Evolutionary conservation across 1,140 invertebrate genomes (phyloP).

Genomic region (Drosophila suzukii): DNA sequence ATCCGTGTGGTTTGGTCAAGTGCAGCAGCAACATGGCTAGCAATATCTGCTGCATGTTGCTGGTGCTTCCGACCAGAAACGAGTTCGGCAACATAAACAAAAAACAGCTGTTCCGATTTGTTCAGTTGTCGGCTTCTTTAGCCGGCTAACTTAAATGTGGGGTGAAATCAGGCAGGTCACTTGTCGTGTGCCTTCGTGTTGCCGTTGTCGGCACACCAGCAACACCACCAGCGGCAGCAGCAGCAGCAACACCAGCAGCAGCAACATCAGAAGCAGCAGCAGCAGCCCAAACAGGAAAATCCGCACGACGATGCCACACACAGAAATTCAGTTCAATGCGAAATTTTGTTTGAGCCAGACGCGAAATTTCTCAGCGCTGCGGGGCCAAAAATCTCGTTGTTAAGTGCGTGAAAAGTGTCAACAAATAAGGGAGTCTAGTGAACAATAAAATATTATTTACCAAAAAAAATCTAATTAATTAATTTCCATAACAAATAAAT

Average conservation of each 20-base stretch:
- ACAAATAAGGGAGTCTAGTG: constrained; percentile 18
- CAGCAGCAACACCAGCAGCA: constrained; percentile 26
- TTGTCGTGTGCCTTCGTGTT: constrained; percentile 43
- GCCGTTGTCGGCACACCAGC: constrained; percentile 35
- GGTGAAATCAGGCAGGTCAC: constrained; percentile 67
- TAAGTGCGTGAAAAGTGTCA: constrained; percentile 43
- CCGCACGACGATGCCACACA: constrained; percentile 70
- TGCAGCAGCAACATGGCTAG: constrained; percentile 22
- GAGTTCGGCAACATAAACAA: constrained; percentile 77
- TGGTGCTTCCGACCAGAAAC: constrained; percentile 39
- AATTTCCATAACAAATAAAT: neutral
- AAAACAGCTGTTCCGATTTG: constrained; percentile 65
- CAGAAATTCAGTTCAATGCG: constrained; percentile 77
- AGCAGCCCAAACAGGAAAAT: constrained; percentile 77
- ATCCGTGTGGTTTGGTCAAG: constrained; percentile 42
- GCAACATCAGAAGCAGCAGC: constrained; percentile 31
- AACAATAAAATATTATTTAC: neutral
- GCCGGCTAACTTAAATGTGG: constrained; percentile 73
- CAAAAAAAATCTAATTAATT: no score
- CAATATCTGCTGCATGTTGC: constrained; percentile 34
- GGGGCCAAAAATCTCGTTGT: constrained; percentile 21
- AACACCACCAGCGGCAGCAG: constrained; percentile 26
- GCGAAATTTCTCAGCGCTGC: constrained; percentile 56
- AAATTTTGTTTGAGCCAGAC: constrained; percentile 77
- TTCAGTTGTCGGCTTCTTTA: constrained; percentile 47